These are phyloP conservation scores for Tragopan temminckii DNA, from an alignment of 2,797 vertebrate genomes.

Conservation along the genomic window DNA sequence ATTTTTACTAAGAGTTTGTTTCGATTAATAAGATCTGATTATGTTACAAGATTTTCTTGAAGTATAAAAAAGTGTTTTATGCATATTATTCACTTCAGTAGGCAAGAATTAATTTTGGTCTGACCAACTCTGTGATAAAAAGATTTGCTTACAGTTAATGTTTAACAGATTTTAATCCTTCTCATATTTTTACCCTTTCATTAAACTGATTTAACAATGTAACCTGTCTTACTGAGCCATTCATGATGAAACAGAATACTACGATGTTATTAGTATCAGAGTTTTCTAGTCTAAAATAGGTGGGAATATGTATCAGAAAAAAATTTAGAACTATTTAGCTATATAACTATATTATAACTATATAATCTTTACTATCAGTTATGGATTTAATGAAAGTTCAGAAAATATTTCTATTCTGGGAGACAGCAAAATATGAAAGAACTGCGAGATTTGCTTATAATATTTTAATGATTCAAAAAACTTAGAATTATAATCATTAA, in stretches of 20 bases:
- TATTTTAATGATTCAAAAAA: background rate
- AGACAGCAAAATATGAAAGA: background rate
- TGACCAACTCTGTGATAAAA: background rate
- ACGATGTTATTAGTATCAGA: background rate
- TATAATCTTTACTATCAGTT: background rate
- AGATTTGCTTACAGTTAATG: background rate
- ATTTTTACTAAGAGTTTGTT: background rate
- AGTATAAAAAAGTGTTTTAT: background rate
- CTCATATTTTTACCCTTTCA: background rate
- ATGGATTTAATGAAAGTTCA: background rate
- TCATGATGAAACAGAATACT: background rate
- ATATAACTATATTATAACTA: too few species aligned
- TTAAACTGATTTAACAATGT: background rate
- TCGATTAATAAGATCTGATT: background rate
- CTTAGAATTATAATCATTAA: background rate
- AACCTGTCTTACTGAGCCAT: background rate
- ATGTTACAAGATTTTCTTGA: background rate
- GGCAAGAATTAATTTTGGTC: background rate
- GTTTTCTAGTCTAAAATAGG: background rate
- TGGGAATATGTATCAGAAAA: background rate
- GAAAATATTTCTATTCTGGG: background rate
- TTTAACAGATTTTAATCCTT: constrained; percentile 2
- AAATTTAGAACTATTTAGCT: background rate
- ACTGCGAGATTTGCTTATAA: background rate
- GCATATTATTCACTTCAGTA: background rate